A percentile compares a stretch with the other conserved stretches of the same genome.
Evolutionary conservation across 2,797 vertebrate species (phyloP).

Genomic region (Chelonia mydas): DNA sequence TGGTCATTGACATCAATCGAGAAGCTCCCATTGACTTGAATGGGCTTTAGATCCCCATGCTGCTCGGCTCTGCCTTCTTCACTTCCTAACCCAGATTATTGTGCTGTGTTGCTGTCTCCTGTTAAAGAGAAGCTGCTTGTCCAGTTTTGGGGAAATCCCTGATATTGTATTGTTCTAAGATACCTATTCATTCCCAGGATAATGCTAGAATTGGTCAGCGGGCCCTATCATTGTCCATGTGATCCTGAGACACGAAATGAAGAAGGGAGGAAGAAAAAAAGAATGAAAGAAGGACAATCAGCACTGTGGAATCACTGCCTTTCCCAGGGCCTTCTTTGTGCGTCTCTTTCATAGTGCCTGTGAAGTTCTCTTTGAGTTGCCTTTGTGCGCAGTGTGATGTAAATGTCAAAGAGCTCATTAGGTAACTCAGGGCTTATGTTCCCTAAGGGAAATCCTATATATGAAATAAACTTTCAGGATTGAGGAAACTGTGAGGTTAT

Average conservation of each 20-base stretch:
- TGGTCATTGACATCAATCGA: not conserved
- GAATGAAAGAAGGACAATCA: not conserved
- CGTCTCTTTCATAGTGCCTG: fast-evolving
- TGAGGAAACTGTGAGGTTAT: not conserved
- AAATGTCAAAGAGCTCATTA: not conserved
- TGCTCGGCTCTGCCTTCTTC: not conserved
- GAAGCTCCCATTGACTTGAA: not conserved
- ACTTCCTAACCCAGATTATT: not conserved
- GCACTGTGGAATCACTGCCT: not conserved
- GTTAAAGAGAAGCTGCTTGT: not conserved
- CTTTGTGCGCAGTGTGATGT: not conserved
- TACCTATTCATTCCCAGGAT: not conserved
- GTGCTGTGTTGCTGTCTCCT: fast-evolving
- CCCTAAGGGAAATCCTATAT: not conserved
- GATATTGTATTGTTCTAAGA: not conserved
- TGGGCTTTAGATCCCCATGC: not conserved
- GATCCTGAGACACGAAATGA: constrained; percentile 35
- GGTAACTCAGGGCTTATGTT: not conserved
- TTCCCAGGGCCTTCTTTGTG: not conserved
- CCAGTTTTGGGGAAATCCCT: fast-evolving
- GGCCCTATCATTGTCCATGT: not conserved
- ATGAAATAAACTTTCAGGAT: constrained; percentile 40
- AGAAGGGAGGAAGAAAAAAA: not conserved
- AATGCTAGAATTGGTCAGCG: not conserved
- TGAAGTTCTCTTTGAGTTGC: not conserved